Percentiles rank a stretch among this genome's conserved stretches.
Conservation (phyloP, 2,888 invertebrate species). For the Habroteleia sp. region DNA sequence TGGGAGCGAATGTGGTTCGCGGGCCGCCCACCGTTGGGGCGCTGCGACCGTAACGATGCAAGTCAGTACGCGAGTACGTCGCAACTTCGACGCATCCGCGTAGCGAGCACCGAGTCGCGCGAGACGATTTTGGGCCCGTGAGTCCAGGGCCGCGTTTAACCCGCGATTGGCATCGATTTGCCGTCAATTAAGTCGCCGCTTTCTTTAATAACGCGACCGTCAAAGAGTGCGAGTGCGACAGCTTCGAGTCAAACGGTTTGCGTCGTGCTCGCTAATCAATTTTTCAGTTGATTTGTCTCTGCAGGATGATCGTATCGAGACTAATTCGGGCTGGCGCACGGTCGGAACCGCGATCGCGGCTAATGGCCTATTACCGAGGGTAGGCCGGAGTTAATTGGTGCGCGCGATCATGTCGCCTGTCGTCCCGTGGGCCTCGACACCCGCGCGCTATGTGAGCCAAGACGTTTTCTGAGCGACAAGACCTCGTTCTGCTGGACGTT, state of each 20-base stretch:
- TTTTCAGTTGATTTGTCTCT: constrained; percentile 20
- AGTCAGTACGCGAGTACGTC: constrained; percentile 48
- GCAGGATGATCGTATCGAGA: constrained; percentile 27
- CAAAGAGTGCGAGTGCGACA: neutral
- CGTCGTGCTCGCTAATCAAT: constrained; percentile 9
- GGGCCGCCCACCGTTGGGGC: constrained; percentile 44
- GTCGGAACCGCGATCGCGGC: constrained; percentile 14
- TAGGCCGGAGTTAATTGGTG: constrained; percentile 21
- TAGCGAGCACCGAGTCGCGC: constrained; percentile 1
- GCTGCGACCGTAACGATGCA: constrained; percentile 52
- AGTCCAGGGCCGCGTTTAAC: neutral
- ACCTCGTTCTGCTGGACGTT: neutral
- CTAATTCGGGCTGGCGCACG: constrained; percentile 18
- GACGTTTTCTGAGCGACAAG: neutral
- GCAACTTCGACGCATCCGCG: constrained; percentile 28
- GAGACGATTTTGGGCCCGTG: too few species aligned
- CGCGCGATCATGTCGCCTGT: constrained; percentile 8
- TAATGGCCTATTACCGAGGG: constrained; percentile 15
- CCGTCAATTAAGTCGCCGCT: constrained; percentile 27
- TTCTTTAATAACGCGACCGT: constrained; percentile 15
- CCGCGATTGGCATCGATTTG: constrained; percentile 7
- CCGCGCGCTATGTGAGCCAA: constrained; percentile 12
- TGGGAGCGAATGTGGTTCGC: constrained; percentile 33
- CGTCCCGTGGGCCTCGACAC: constrained; percentile 5
- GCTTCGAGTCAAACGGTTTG: neutral